Conservation (phyloP, 2,888 invertebrate species). For the Leptopterna dolabrata region DNA sequence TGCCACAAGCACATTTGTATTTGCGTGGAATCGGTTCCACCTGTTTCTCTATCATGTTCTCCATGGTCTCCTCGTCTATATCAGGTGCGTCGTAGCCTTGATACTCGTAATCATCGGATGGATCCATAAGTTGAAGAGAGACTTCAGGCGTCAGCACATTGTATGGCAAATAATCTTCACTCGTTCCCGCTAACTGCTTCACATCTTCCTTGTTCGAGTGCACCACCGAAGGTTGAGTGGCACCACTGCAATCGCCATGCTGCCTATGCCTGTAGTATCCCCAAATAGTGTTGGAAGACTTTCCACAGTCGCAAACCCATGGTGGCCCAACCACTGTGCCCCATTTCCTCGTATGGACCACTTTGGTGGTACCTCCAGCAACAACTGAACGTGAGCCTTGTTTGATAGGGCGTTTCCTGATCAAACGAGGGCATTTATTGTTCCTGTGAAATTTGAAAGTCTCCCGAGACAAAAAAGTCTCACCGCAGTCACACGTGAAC, state of each 20-base stretch:
- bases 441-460: not conserved
- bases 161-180: not conserved
- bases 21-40: not conserved
- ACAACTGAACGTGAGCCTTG: not conserved
- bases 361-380: not conserved
- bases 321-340: not conserved
- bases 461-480: not conserved
- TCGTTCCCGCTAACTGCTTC: not conserved
- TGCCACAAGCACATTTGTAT: not conserved
- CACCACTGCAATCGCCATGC: not conserved
- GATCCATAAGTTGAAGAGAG: not conserved
- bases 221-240: not conserved
- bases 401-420: not conserved
- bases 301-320: not conserved
- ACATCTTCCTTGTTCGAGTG: not conserved
- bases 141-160: not conserved
- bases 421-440: not conserved
- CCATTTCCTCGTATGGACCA: not conserved
- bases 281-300: not conserved
- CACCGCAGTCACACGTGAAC: not conserved
- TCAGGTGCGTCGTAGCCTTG: not conserved
- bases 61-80: not conserved
- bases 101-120: not conserved
- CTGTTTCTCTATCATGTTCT: not conserved
- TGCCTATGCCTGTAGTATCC: constrained; percentile 3